These are phyloP conservation scores for Meiosimyza decipiens DNA, from an alignment of 2,888 invertebrate species.

Conservation along the genomic window DNA sequence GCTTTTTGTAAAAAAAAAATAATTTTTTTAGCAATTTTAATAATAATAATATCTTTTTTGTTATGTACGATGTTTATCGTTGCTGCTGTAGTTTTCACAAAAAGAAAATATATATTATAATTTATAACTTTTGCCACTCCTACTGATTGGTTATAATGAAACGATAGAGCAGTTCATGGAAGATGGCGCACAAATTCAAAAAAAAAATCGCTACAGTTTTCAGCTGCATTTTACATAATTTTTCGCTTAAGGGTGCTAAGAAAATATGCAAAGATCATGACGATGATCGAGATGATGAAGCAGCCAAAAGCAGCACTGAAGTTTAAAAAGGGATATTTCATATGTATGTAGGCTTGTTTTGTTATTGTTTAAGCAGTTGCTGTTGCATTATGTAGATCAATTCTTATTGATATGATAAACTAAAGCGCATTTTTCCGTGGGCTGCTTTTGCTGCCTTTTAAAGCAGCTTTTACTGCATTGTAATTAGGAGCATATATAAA, in stretches of 20 bases:
- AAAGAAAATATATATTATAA: constrained; percentile 39
- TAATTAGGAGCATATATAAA: constrained; percentile 23
- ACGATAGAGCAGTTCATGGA: not conserved
- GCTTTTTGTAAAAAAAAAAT: constrained; percentile 23
- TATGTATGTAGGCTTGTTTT: constrained; percentile 24
- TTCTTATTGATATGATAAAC: constrained; percentile 42
- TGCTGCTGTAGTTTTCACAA: not conserved
- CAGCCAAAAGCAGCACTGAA: constrained; percentile 14
- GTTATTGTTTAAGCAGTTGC: constrained; percentile 15
- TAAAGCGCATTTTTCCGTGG: no score
- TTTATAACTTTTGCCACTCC: constrained; percentile 50
- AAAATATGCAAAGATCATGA: constrained; percentile 12
- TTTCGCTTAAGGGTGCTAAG: constrained; percentile 45
- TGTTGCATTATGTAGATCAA: constrained; percentile 37
- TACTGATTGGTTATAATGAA: constrained; percentile 42
- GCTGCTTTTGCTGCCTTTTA: not conserved
- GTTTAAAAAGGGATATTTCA: constrained; percentile 21
- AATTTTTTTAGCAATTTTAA: constrained; percentile 39
- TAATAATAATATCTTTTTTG: constrained; percentile 40
- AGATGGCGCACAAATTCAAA: no score
- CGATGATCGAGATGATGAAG: not conserved
- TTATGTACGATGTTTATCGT: constrained; percentile 1
- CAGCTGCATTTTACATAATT: constrained; percentile 46
- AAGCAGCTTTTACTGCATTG: constrained; percentile 21
- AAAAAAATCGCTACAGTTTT: constrained; percentile 1